Percentiles rank a stretch among this genome's conserved stretches.
These are phyloP conservation scores for Chelonus formosanus DNA, from an alignment of 2,888 invertebrate genomes.

Conservation along the genomic window DNA sequence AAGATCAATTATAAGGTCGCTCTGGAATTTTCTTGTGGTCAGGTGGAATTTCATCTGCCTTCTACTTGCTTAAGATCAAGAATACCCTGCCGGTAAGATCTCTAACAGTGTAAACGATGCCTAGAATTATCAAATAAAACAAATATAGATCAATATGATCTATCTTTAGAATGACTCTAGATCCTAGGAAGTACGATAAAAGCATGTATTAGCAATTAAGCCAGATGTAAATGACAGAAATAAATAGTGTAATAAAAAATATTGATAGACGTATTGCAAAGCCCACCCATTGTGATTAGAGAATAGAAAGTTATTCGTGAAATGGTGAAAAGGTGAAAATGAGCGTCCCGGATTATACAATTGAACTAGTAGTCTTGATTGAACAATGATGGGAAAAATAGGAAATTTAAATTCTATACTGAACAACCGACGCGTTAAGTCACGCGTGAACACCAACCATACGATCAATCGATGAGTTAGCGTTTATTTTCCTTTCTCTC, in stretches of 20 bases:
- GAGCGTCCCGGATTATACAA: constrained; percentile 30
- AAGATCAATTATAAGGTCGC: constrained; percentile 8
- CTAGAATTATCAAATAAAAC: constrained; percentile 20
- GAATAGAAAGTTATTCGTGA: constrained; percentile 42
- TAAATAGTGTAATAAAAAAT: constrained; percentile 8
- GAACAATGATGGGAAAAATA: constrained; percentile 4
- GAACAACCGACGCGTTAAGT: constrained; percentile 23
- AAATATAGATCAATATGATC: neutral
- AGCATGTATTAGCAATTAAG: constrained; percentile 3
- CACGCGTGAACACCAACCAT: constrained; percentile 29
- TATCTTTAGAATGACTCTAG: no score
- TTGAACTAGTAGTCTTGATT: neutral
- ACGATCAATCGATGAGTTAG: constrained; percentile 29
- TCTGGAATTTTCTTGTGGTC: constrained; percentile 43
- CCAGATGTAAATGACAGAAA: constrained; percentile 29
- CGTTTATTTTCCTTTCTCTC: constrained; percentile 19
- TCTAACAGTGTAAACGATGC: constrained; percentile 25
- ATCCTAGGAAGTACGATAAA: neutral
- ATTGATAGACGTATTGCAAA: constrained; percentile 1
- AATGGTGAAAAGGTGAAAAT: constrained; percentile 41
- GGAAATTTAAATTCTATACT: constrained; percentile 25
- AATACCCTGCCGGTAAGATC: constrained; percentile 10
- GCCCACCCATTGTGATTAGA: constrained; percentile 41
- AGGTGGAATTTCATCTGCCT: constrained; percentile 42
- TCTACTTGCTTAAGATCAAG: constrained; percentile 26